Evolutionary conservation across 1,140 invertebrate species (phyloP).

Genomic region (Diorhabda sublineata): DNA sequence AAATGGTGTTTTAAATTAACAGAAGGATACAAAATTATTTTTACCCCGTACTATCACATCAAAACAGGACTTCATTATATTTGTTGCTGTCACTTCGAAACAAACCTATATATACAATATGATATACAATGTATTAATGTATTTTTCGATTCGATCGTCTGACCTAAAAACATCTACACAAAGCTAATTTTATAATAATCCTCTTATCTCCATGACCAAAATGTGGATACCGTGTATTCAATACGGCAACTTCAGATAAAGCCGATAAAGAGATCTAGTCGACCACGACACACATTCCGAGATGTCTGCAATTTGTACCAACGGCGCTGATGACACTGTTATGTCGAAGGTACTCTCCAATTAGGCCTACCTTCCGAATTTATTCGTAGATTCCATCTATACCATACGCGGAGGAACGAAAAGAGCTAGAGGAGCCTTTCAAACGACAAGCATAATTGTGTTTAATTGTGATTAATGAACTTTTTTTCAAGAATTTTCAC

Average conservation of each 20-base stretch:
- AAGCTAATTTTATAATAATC: neutral
- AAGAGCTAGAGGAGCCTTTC: too few species aligned
- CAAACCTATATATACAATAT: too few species aligned
- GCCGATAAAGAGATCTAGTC: constrained; percentile 31
- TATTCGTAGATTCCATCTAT: neutral
- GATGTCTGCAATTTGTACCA: constrained; percentile 40
- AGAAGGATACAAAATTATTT: neutral
- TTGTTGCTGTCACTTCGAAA: neutral
- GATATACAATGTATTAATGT: too few species aligned
- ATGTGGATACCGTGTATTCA: constrained; percentile 33
- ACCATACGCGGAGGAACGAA: too few species aligned
- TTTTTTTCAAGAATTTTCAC: too few species aligned
- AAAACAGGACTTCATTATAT: neutral
- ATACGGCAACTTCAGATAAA: constrained; percentile 32
- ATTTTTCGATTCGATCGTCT: too few species aligned
- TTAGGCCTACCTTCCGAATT: constrained; percentile 16
- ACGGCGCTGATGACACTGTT: constrained; percentile 19
- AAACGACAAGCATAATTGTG: too few species aligned
- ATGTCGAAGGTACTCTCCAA: constrained; percentile 21
- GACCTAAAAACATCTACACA: too few species aligned
- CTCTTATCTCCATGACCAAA: constrained; percentile 25
- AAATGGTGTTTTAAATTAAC: neutral
- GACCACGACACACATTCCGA: constrained; percentile 32
- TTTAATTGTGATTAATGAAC: too few species aligned
- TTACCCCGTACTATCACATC: neutral